Base-by-base conservation (phyloP, 2,113 vertebrate genomes). In the Talpa occidentalis region DNA sequence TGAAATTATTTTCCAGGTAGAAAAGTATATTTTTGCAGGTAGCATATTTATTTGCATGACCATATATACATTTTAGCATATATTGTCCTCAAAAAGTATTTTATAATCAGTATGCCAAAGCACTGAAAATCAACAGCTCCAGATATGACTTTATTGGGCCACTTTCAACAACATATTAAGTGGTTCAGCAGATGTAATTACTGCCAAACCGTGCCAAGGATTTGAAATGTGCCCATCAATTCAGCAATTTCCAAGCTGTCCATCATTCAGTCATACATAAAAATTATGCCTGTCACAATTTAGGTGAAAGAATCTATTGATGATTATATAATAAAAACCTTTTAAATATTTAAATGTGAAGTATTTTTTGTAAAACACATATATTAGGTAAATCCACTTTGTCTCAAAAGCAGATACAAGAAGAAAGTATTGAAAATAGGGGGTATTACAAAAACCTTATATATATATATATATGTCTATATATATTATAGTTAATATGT, bases 191-290 rank as follows among this genome's bases (percentile, higher is more conserved):
- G 97, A 98, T 97, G 95, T 98, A 98, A 99, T 99, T 99, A 98
- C 98, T 98, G 97, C 91, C 91, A 94, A 98, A 97, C 92, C 94
- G 97, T 98, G 98, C 98, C 98, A 99, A 98, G 96, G 91, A 97
- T 98, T 97, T 98, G 96, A 98, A 98, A 98, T 97, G 87, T 98
- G 97, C 96, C 98, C 98, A 98, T 98, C 98, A 98, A 98, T 98
- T 98, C 97, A 97, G 96, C 96, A 98, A 98, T 98, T 98, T 97
- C 97, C 98, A 98, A 97, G 97, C 97, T 98, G 98, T 98, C 97
- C 96, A 98, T 98, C 98, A 98, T 98, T 98, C 98, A 98, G 97
- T 98, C 98, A 98, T 98, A 98, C 98, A 99, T 99, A 98, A 98
- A 98, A 98, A 98, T 98, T 98, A 98, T 98, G 98, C 98, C 98